Percentiles rank a stretch among this genome's conserved stretches.
phyloP scores from a whole-genome alignment of 2,113 vertebrate genomes.

The Cyrtonyx montezumae region DNA sequence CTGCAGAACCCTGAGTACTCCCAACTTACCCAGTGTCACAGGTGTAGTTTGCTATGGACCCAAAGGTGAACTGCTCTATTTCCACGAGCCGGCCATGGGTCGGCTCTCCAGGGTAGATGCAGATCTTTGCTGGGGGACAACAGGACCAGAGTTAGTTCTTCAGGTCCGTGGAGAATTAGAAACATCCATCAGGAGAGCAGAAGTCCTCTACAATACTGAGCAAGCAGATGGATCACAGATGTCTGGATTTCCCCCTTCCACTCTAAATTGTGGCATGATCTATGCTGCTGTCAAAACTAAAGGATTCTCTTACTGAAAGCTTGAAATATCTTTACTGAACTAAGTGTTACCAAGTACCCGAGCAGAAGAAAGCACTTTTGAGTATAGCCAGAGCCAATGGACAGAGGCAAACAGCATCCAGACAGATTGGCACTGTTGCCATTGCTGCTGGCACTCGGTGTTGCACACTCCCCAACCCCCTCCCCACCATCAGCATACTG shows the following conservation, averaged over 20 bases:
- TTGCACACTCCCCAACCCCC: background rate
- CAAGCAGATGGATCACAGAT: background rate
- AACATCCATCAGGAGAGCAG: background rate
- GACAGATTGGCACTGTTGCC: background rate
- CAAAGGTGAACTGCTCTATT: rapidly evolving
- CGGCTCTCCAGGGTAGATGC: background rate
- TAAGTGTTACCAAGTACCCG: background rate
- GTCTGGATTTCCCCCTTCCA: background rate
- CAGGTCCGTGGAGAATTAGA: background rate
- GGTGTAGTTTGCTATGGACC: constrained; percentile 2
- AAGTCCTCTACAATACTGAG: background rate
- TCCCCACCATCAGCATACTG: rapidly evolving
- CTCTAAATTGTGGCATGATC: rapidly evolving
- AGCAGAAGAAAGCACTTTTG: background rate
- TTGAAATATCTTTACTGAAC: background rate
- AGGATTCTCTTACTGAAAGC: background rate
- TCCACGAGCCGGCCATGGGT: background rate
- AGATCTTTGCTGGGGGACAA: background rate
- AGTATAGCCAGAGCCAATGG: background rate
- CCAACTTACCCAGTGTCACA: constrained; percentile 38
- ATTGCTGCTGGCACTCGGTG: rapidly evolving
- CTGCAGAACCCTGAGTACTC: background rate
- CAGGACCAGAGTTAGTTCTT: background rate
- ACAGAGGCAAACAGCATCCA: background rate
- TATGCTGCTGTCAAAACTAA: rapidly evolving